Evolutionary conservation across 2,797 vertebrate genomes (phyloP).

Genomic region (Falco berigora): DNA sequence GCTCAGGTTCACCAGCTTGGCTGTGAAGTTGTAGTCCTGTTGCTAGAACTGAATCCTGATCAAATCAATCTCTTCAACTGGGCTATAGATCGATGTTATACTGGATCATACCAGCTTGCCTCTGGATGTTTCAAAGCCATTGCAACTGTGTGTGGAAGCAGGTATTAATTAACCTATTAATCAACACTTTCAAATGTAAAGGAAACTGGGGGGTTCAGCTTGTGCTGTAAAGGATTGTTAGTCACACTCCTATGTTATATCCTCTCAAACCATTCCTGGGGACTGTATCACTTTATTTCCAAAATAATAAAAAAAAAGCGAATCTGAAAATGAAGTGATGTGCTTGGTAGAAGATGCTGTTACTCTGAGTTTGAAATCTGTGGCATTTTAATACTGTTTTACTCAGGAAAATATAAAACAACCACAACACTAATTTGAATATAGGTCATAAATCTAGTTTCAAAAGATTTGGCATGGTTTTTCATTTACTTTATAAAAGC

Average conservation of each 20-base stretch:
- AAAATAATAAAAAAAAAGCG: too few relatives aligned
- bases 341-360: not conserved
- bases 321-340: not conserved
- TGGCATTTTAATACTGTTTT: not conserved
- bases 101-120: conserved; percentile 94
- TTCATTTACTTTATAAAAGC: not conserved
- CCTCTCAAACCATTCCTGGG: not conserved
- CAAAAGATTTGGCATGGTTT: not conserved
- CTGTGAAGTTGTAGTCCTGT: conserved; percentile 94
- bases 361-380: not conserved
- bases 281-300: not conserved
- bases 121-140: conserved; percentile 99
- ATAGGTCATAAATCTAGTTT: not conserved
- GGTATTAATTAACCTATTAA: conserved; percentile 69
- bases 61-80: conserved; percentile 98
- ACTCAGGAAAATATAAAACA: not conserved
- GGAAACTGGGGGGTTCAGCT: not conserved
- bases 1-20: conserved; percentile 93
- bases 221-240: not conserved
- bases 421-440: not conserved
- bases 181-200: not conserved
- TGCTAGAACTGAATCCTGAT: conserved; percentile 95
- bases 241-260: not conserved
- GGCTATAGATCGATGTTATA: conserved; percentile 98
- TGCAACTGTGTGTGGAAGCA: conserved; percentile 96